Percentiles rank a stretch among this genome's conserved stretches.
Conservation (phyloP, 2,797 vertebrate genomes). For the Melanotaenia parkinsoni region DNA sequence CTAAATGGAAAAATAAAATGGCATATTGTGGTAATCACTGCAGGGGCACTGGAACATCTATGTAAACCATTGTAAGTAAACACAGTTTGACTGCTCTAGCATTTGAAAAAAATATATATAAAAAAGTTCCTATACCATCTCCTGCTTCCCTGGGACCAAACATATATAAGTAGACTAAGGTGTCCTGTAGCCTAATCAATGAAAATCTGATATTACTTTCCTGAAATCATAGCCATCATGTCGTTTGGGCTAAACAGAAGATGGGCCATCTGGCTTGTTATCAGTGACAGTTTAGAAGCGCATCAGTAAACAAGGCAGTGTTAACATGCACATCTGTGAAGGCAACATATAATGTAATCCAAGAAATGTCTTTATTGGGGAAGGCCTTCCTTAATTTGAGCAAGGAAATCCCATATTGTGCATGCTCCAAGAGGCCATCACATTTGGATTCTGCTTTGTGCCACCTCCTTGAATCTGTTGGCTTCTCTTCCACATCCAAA, state of each 20-base stretch:
- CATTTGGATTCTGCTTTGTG: not conserved
- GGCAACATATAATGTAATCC: not conserved
- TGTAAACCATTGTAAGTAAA: not conserved
- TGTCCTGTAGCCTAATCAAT: not conserved
- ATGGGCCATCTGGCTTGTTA: not conserved
- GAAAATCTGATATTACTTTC: not conserved
- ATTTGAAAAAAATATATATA: too few relatives aligned
- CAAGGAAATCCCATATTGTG: not conserved
- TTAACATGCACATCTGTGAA: not conserved
- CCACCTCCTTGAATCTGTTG: not conserved
- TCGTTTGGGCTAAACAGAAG: not conserved
- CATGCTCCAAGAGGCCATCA: not conserved
- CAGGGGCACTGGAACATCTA: not conserved
- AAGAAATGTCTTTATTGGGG: not conserved
- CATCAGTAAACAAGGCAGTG: not conserved
- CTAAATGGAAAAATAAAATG: not conserved
- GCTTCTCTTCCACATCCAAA: not conserved
- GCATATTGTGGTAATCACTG: not conserved
- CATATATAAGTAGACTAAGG: not conserved
- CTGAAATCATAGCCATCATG: not conserved
- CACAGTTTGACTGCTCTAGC: not conserved
- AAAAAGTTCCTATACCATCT: not conserved
- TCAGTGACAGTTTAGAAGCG: slow-evolving; percentile 1
- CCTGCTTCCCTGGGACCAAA: not conserved
- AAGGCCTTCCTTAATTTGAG: not conserved